These are phyloP conservation scores for Nothoprocta pentlandii DNA, from an alignment of 2,113 vertebrate species.

Conservation along the genomic window DNA sequence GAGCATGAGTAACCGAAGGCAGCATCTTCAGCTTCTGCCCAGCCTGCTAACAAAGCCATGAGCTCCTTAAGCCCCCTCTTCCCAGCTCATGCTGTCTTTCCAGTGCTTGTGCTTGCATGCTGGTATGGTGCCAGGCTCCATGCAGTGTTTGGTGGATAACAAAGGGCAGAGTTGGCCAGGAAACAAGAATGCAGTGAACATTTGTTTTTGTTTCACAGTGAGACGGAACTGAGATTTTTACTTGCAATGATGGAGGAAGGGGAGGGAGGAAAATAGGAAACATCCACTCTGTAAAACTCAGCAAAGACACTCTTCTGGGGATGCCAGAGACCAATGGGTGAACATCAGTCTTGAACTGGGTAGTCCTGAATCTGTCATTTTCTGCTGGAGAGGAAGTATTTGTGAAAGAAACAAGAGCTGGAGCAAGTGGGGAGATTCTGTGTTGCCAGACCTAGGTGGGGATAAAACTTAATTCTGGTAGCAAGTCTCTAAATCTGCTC, in stretches of 20 bases:
- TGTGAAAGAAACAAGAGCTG: background rate
- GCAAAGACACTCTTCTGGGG: background rate
- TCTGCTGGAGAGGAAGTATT: background rate
- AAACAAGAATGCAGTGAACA: constrained; percentile 1
- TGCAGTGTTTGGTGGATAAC: background rate
- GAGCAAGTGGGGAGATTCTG: background rate
- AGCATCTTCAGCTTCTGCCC: background rate
- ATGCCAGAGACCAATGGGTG: background rate
- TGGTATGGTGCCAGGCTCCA: background rate
- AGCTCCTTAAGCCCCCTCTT: background rate
- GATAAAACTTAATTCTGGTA: background rate
- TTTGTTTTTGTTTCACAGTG: constrained; percentile 18
- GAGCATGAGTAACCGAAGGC: background rate
- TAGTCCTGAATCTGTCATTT: background rate
- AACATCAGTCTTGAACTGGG: background rate
- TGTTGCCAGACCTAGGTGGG: background rate
- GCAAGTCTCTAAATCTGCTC: background rate
- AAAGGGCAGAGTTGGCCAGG: constrained; percentile 37
- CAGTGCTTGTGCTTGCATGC: background rate
- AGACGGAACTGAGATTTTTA: background rate
- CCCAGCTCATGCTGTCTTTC: background rate
- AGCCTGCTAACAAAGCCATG: rapidly evolving
- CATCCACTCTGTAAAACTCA: background rate
- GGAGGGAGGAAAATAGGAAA: background rate
- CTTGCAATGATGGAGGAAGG: background rate